Base-by-base conservation (phyloP, 1,140 invertebrate genomes). In the Calephelis virginiensis region DNA sequence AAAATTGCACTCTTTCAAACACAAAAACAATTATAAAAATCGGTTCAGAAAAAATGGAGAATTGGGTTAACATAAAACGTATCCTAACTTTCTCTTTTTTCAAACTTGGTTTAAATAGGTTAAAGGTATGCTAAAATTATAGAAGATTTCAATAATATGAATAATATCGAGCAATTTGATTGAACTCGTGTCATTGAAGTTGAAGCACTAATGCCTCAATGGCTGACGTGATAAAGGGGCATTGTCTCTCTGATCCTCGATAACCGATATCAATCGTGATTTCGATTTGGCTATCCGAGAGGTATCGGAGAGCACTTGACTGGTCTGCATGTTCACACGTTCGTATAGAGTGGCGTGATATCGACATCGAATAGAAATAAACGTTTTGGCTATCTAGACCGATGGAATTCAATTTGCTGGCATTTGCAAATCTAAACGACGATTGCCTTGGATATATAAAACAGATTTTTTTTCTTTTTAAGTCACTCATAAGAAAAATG, bases 251-350 rank as follows among this genome's bases (percentile, higher is more conserved):
- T 59, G 66, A 67, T 70, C 60, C 71, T 68, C 63, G 69, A 74
- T 65, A 67, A 72, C 68, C 70, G 74, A 76, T 74, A 74, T 73
- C 67, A 68, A 69, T 76, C 70, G 70, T 69, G 74, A 76, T 76
- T 80, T 69, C 69, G 72, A 74, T 76, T 72, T 68, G 72, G 61
- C 43, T 70, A 72, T 75, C 53, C 73, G 68, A 75, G 74, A 67
- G 71, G 63, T 61, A 64, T 66, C 68, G 61, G 63, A 68, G 70
- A 69, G 70, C 63, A 64, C 74, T 77, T 70, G 72, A 74, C 66
- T 63, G 70, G 69, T 67, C 64, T 72, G 68, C 66, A 72, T 71
- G 72, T 72, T 72, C 72, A 66, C 67, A 67, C 66, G 67, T 67
- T 40, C 67, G 28, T 63, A n/a, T 67, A 43, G 61, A 76, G 69